phyloP scores from a whole-genome alignment of 64 coral and sea anemone genomes.

The Pocillopora verrucosa region DNA sequence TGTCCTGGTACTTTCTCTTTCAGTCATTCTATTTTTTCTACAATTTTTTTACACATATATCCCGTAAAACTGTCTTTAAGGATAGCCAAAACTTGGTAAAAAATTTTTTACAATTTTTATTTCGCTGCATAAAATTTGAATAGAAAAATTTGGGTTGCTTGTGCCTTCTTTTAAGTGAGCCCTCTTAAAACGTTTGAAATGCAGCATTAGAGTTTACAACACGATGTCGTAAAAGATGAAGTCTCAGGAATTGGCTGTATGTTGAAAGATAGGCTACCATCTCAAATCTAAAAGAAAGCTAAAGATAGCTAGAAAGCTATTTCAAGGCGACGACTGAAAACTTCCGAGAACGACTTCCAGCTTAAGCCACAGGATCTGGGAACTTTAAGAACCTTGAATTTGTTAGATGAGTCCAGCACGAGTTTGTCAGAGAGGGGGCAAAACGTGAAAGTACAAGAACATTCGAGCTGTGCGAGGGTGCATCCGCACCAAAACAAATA shows the following conservation, averaged over 20 bases:
- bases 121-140: too few species aligned
- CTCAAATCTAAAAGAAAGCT: background rate
- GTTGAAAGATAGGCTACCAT: background rate
- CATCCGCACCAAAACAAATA: too few species aligned
- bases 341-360: conserved; percentile 41
- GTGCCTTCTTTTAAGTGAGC: too few species aligned
- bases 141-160: too few species aligned
- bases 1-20: too few species aligned
- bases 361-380: conserved; percentile 30
- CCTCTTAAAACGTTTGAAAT: background rate
- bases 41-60: too few species aligned
- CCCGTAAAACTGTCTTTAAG: too few species aligned
- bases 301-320: background rate
- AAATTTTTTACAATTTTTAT: too few species aligned
- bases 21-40: too few species aligned
- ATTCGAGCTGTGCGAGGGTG: background rate
- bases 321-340: conserved; percentile 20
- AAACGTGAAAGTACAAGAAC: background rate
- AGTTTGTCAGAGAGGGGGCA: background rate
- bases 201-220: background rate
- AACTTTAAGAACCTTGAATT: background rate
- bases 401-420: background rate
- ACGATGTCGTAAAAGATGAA: background rate
- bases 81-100: too few species aligned
- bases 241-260: background rate